These are phyloP conservation scores for Cheilosia pagana DNA, from an alignment of 2,888 invertebrate genomes.

Conservation along the genomic window DNA sequence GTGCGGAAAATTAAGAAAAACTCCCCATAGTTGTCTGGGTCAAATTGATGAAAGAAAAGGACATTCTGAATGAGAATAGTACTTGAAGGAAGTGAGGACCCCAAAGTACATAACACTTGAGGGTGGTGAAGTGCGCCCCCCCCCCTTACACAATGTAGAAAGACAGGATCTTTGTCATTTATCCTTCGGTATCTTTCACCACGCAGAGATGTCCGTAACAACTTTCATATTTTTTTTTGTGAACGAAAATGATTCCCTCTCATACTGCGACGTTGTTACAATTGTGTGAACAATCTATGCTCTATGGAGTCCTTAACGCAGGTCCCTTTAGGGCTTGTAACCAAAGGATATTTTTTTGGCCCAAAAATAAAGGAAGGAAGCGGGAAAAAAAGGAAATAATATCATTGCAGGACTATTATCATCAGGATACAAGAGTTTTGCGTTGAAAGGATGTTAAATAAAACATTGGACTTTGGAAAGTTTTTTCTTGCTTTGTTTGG, in stretches of 20 bases:
- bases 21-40: conserved; percentile 31
- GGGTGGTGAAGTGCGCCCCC: conserved; percentile 22
- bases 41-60: not conserved
- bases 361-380: conserved; percentile 15
- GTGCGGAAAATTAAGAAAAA: conserved; percentile 43
- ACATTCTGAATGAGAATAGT: not conserved
- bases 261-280: conserved; percentile 26
- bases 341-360: conserved; percentile 40
- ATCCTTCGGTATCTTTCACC: conserved; percentile 35
- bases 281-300: conserved; percentile 53
- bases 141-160: not conserved
- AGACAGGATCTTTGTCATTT: conserved; percentile 55
- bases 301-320: conserved; percentile 51
- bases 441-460: conserved; percentile 66
- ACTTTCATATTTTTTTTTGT: not conserved
- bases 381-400: conserved; percentile 49
- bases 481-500: conserved; percentile 17
- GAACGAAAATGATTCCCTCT: conserved; percentile 35
- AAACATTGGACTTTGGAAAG: conserved; percentile 54
- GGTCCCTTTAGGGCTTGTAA: conserved; percentile 59
- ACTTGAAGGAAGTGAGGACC: conserved; percentile 10
- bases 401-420: conserved; percentile 53
- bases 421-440: conserved; percentile 48
- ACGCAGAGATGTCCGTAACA: conserved; percentile 4
- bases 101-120: conserved; percentile 50